A percentile compares a stretch with the other conserved stretches of the same genome.
These are phyloP conservation scores for Cyaniris semiargus DNA, from an alignment of 2,888 invertebrate species.

Conservation along the genomic window DNA sequence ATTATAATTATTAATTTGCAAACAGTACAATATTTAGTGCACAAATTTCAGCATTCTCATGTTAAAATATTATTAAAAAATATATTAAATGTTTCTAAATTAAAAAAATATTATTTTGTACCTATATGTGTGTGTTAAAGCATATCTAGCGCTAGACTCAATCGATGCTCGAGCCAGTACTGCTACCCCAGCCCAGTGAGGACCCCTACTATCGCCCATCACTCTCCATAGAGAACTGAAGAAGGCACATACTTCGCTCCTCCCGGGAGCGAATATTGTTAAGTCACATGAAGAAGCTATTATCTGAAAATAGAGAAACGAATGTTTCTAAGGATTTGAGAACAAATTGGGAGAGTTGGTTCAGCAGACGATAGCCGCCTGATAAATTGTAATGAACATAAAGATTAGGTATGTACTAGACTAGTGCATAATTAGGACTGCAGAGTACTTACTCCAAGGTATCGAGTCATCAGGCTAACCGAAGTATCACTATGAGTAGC, in stretches of 20 bases:
- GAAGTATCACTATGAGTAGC: slow-evolving; percentile 75
- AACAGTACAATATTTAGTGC: too few species aligned
- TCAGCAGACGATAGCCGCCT: neutral
- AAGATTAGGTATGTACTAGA: too few species aligned
- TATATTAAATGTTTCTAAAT: too few species aligned
- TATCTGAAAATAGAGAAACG: slow-evolving; percentile 67
- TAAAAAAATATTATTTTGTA: slow-evolving; percentile 42
- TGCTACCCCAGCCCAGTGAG: slow-evolving; percentile 84
- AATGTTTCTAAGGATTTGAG: neutral
- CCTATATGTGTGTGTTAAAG: slow-evolving; percentile 85
- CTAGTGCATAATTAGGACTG: neutral
- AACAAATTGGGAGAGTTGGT: neutral
- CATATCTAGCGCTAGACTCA: slow-evolving; percentile 82
- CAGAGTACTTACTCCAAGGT: slow-evolving; percentile 67
- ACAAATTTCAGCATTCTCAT: too few species aligned
- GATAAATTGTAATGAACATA: too few species aligned
- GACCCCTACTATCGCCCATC: slow-evolving; percentile 80
- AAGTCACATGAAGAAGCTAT: slow-evolving; percentile 83
- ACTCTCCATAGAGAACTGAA: slow-evolving; percentile 84
- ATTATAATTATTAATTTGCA: too few species aligned
- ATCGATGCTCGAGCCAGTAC: slow-evolving; percentile 82
- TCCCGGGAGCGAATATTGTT: slow-evolving; percentile 84
- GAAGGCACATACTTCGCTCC: slow-evolving; percentile 83
- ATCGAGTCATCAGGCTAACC: slow-evolving; percentile 75
- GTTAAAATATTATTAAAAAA: too few species aligned